Base-by-base conservation (phyloP, 2,888 invertebrate species). In the Gordius sp. region DNA sequence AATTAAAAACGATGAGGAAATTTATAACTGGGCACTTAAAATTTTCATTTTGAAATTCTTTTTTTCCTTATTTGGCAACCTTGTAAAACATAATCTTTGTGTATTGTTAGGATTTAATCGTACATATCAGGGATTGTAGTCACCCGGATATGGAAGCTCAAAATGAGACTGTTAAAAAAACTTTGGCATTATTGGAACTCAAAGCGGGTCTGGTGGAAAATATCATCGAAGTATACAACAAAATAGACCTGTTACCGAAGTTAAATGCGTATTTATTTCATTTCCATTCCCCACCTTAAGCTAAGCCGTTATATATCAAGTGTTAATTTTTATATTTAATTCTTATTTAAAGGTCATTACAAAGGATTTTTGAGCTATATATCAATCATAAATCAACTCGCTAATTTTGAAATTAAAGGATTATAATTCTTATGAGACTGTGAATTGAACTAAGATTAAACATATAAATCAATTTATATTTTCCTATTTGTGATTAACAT, bases 51-150 rank as follows among this genome's bases (percentile, higher is more conserved):
- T 8, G 27, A 28, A 16, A 25, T 25, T 8, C 25, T 55, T 25
- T 55, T 16, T 13, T 55, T 4, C 16, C 8, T 55, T 27, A 8
- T 27, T 55, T 55, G 25, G 8, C 8, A n/a, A 25, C 8, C 4
- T 16, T 55, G 4, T 55, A 13, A 55, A 13, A 16, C 23, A 8
- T 16, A 16, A 54, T 26, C 8, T 54, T 25, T 54, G 24, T 54
- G 13, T 16, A 25, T 26, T 26, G 25, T 57, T 64, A 81, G 80
- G 80, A 83, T 71, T 68, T 81, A 1, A 75, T 84, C 55, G 66
- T 85, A 55, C 82, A 83, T 66, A 75, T 84, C 0, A 75, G 78
- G 64, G 84, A 84, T 67, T 66, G 77, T 1, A 80, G 82, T 60
- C 80, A 82, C 67, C 78, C 78, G 2, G 79, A 81, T 65, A 71